These are phyloP conservation scores for Ectobius pallidus DNA, from an alignment of 2,888 invertebrate genomes.

Conservation along the genomic window DNA sequence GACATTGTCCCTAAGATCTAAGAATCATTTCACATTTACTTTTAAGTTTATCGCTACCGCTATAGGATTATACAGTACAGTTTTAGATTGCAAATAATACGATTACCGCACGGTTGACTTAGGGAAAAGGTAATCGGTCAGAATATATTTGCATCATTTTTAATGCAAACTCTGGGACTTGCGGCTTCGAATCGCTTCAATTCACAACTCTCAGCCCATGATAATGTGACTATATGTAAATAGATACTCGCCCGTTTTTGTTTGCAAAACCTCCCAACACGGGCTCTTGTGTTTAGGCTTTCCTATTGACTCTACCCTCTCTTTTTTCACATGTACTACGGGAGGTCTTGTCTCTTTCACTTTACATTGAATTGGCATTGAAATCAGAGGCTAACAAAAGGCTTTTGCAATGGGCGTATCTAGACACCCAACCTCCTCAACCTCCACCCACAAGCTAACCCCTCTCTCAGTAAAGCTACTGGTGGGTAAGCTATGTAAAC, in stretches of 20 bases:
- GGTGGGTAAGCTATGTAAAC: conserved; percentile 24
- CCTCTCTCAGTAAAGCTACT: not conserved
- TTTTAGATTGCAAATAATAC: no score
- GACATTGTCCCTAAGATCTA: no score
- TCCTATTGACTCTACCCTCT: conserved; percentile 8
- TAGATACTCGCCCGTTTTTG: not conserved
- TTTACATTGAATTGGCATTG: conserved; percentile 32
- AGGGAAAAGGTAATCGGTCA: not conserved
- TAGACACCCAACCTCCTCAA: not conserved
- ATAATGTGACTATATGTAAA: not conserved
- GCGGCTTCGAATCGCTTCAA: not conserved
- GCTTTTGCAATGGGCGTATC: conserved; percentile 28
- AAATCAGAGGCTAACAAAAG: conserved; percentile 35
- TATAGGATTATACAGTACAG: no score
- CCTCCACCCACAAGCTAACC: not conserved
- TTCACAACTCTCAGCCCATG: not conserved
- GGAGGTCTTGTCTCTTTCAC: conserved; percentile 27
- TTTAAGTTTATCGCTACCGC: no score
- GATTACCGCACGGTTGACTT: no score
- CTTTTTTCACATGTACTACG: not conserved
- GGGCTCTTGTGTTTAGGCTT: not conserved
- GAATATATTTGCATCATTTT: not conserved
- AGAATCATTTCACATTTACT: no score
- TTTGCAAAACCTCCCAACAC: conserved; percentile 1
- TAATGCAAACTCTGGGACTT: no score